These are phyloP conservation scores for Hassar affinis DNA, from an alignment of 2,113 vertebrate genomes.

Conservation along the genomic window DNA sequence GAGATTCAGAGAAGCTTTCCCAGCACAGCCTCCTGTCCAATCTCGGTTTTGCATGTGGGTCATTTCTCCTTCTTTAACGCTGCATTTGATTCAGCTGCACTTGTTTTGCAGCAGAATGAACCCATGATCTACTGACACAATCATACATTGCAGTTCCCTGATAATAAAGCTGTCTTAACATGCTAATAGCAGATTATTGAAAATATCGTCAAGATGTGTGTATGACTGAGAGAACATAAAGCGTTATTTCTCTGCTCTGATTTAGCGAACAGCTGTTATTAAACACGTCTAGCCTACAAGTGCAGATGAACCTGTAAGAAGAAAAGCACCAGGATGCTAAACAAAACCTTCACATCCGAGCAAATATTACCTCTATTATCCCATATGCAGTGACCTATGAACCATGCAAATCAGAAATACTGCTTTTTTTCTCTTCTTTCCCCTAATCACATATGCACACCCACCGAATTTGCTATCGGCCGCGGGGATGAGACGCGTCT, in stretches of 20 bases:
- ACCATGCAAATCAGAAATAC: not conserved
- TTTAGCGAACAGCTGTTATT: not conserved
- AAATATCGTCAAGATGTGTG: not conserved
- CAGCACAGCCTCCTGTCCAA: no score
- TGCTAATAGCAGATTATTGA: not conserved
- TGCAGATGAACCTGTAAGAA: not conserved
- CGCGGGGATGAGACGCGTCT: conserved; percentile 42
- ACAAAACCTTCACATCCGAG: not conserved
- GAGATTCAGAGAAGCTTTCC: no score
- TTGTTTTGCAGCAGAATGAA: not conserved
- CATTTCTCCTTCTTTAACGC: not conserved
- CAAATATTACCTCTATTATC: not conserved
- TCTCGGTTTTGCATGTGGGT: not conserved
- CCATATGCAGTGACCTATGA: no score
- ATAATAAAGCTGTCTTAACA: not conserved
- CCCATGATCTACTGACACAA: no score
- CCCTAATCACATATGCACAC: conserved; percentile 30
- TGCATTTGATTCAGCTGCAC: not conserved
- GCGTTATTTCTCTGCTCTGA: no score
- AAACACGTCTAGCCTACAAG: not conserved
- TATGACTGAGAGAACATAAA: not conserved
- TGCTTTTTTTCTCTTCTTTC: not conserved
- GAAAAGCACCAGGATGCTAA: not conserved
- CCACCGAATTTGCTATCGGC: conserved; percentile 71
- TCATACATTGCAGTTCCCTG: not conserved